Percentiles rank a stretch among this genome's conserved stretches.
Evolutionary conservation across 2,113 vertebrate genomes (phyloP).

Genomic region (Cyanistes caeruleus): DNA sequence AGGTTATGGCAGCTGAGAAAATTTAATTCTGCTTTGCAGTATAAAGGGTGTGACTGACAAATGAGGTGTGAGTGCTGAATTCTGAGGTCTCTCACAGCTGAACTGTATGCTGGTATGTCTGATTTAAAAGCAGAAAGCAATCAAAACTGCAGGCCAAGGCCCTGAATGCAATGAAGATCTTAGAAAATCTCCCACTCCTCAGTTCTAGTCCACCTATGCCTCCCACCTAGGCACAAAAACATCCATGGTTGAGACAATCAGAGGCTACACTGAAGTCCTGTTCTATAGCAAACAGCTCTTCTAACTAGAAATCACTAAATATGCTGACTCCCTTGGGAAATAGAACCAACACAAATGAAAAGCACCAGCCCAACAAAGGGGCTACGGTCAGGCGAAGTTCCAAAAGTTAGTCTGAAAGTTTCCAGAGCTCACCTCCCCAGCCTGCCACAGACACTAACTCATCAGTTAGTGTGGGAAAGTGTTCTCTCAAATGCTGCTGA

Average conservation of each 20-base stretch:
- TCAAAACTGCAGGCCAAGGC: neutral
- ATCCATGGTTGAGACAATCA: neutral
- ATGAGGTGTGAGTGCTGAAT: neutral
- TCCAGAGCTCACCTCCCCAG: neutral
- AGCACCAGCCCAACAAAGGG: neutral
- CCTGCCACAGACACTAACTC: neutral
- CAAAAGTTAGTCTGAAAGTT: neutral
- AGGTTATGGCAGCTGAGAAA: neutral
- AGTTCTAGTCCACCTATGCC: neutral
- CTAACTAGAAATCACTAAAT: neutral
- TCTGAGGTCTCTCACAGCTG: neutral
- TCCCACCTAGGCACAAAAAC: neutral
- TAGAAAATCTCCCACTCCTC: neutral
- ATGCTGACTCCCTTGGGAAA: neutral
- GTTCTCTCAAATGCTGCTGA: neutral
- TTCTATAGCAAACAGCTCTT: neutral
- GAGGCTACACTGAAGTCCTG: neutral
- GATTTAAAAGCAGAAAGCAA: neutral
- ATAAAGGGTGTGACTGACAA: slow-evolving; percentile 2
- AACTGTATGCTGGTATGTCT: neutral
- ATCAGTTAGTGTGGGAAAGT: neutral
- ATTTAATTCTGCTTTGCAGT: slow-evolving; percentile 1
- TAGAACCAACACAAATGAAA: neutral
- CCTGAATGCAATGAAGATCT: neutral
- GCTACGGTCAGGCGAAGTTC: neutral